Evolutionary conservation across 2,888 invertebrate species (phyloP), one percentile per base, ranked within the genome.

Genomic region (Fragum whitleyi): DNA sequence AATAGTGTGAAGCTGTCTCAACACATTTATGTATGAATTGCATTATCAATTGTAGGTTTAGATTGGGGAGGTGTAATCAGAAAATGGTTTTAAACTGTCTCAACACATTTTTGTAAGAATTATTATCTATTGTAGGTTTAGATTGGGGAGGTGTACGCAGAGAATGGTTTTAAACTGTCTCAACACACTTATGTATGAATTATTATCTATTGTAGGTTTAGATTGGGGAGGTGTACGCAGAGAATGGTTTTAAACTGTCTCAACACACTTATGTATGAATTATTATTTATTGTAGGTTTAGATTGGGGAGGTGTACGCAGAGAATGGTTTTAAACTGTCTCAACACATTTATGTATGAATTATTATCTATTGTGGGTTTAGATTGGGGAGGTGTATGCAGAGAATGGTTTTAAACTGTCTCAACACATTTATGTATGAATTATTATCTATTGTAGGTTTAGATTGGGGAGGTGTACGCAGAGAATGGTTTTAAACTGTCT

Each of bases 1-100:
- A 98, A 94, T 98, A 98, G 98, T 98, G 98, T 94, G 98, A 98
- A 88, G 94, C 97, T 86, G 96, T 98, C 86, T 98, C 98, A 94
- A 96, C 96, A 19, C 96, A 97, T 84, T 95, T 98, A 77, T 98
- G 98, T 94, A n/a, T n/a, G n/a, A n/a, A n/a, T n/a, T n/a, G n/a
- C n/a, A n/a, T n/a, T n/a, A n/a, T n/a, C 39, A 9, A 14, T 39
- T 39, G 39, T 14, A 39, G 39, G 39, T 39, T 39, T 39, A 39
- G 39, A 39, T 39, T 39, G 14, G 39, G 39, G 39, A 9, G 39
- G 39, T 39, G 39, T 39, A 39, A 6, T 6, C 39, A 39, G 39
- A 39, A 14, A 39, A 39, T 39, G 39, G 39, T 39, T 39, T 39
- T 6, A 39, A 39, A 14, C 39, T 39, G 39, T 39, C 6, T 39